phyloP scores from a whole-genome alignment of 2,797 vertebrate genomes.

The Brachymystax lenok region DNA sequence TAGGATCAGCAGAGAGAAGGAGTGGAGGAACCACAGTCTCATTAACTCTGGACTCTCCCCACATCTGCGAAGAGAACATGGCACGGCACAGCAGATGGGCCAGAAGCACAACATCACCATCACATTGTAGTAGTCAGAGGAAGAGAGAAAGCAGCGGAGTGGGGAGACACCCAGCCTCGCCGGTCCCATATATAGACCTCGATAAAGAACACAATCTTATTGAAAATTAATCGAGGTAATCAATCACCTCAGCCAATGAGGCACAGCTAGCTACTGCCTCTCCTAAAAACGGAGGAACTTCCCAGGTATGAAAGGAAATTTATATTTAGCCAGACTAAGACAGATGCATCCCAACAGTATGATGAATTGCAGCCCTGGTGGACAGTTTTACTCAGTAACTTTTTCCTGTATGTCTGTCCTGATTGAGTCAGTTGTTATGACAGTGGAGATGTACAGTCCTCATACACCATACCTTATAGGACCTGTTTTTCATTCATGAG shows the following conservation, averaged over 20 bases:
- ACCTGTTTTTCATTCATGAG: neutral
- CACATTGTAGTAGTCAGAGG: neutral
- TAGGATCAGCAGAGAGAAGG: neutral
- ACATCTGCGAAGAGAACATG: constrained; percentile 36
- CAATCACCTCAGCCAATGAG: constrained; percentile 55
- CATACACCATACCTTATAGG: no score
- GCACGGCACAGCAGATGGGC: constrained; percentile 58
- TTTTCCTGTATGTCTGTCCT: neutral
- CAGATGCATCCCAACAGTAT: constrained; percentile 16
- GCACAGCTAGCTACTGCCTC: constrained; percentile 27
- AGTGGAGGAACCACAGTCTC: constrained; percentile 27
- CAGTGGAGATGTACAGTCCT: no score
- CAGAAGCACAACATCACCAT: constrained; percentile 44
- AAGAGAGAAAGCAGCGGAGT: constrained; percentile 30
- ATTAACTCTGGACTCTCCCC: constrained; percentile 31
- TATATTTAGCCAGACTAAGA: constrained; percentile 47
- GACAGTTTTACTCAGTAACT: neutral
- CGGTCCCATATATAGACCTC: constrained; percentile 48
- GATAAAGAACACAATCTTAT: constrained; percentile 38
- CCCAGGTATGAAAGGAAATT: constrained; percentile 46
- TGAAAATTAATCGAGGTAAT: constrained; percentile 58
- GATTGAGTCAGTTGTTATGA: neutral
- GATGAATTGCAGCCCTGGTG: constrained; percentile 15
- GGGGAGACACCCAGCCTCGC: constrained; percentile 39
- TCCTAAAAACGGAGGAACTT: constrained; percentile 44